Evolutionary conservation across 2,888 invertebrate genomes (phyloP), one percentile per base, ranked within the genome.

Genomic region (Sisyra nigra): DNA sequence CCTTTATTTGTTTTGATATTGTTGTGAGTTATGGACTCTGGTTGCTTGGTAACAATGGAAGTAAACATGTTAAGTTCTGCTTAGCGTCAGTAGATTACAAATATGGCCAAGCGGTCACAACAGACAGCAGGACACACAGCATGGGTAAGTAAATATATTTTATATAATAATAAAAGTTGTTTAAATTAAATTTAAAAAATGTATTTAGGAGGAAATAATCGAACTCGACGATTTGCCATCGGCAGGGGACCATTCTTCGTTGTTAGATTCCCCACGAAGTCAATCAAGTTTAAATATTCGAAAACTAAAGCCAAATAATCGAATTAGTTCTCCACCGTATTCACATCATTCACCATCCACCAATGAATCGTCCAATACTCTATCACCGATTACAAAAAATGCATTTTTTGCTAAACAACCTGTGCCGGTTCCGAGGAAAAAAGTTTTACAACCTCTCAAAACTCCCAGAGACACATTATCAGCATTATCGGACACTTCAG

Each of bases 341-440:
- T 37, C 19, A 3, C 37, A 13, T n/a, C 15, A 37, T 15, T 37
- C 37, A 18, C 17, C 14, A 18, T 18, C n/a, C 5, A 13, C n/a
- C 3, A 14, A 37, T n/a, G 37, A 37, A 19, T 37, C 37, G 3
- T 37, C 37, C 2, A 11, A 18, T 8, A 19, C 37, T 15, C 17
- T 37, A 37, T 37, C 37, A 37, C 37, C 37, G 10, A 24, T 37
- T 15, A 37, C 37, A 11, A 37, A 37, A 37, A 19, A 37, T 37
- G 37, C 37, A 19, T 37, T 37, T 18, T 37, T 37, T 17, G 37
- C 37, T 9, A 37, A 37, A 19, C 18, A 37, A 15, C 17, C 19
- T 18, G 18, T 11, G 7, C 24, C 24, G 7, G 24, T 24, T 24
- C 24, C 24, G 24, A 24, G 24, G 7, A 24, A 24, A 24, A 24